phyloP scores from a whole-genome alignment of 2,797 vertebrate species.

The Lithobates pipiens region DNA sequence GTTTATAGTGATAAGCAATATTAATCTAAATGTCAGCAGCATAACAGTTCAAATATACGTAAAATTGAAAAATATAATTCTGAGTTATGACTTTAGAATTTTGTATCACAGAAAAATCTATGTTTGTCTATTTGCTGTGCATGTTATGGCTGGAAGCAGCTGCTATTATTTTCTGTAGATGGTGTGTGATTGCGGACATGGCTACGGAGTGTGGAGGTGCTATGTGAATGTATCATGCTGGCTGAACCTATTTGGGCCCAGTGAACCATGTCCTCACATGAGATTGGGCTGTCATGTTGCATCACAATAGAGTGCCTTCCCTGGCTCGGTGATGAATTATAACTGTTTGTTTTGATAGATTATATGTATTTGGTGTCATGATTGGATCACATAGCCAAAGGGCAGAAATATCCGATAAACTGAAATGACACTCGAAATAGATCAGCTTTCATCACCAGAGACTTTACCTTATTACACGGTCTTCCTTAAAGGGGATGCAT shows the following conservation, averaged over 20 bases:
- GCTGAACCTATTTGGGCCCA: slow-evolving; percentile 13
- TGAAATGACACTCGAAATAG: slow-evolving; percentile 2
- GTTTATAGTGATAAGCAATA: too few species aligned
- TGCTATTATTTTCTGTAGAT: background rate
- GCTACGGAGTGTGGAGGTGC: background rate
- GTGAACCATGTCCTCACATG: slow-evolving; percentile 22
- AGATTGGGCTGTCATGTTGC: slow-evolving; percentile 27
- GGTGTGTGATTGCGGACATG: background rate
- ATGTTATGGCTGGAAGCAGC: background rate
- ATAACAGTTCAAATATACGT: too few species aligned
- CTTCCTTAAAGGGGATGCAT: background rate
- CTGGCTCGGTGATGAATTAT: slow-evolving; percentile 8
- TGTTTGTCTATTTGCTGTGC: background rate
- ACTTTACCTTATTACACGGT: background rate
- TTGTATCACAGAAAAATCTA: too few species aligned
- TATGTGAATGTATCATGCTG: slow-evolving; percentile 3
- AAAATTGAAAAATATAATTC: too few species aligned
- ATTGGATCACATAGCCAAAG: slow-evolving; percentile 26
- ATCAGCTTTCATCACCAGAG: background rate
- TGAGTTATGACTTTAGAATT: too few species aligned
- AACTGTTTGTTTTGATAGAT: slow-evolving; percentile 25
- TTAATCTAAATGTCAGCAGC: too few species aligned
- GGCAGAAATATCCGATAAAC: slow-evolving; percentile 3
- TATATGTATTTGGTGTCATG: slow-evolving; percentile 16
- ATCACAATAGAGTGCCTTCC: background rate